These are phyloP conservation scores for Diadophis punctatus DNA, from an alignment of 2,113 vertebrate genomes.

Conservation along the genomic window DNA sequence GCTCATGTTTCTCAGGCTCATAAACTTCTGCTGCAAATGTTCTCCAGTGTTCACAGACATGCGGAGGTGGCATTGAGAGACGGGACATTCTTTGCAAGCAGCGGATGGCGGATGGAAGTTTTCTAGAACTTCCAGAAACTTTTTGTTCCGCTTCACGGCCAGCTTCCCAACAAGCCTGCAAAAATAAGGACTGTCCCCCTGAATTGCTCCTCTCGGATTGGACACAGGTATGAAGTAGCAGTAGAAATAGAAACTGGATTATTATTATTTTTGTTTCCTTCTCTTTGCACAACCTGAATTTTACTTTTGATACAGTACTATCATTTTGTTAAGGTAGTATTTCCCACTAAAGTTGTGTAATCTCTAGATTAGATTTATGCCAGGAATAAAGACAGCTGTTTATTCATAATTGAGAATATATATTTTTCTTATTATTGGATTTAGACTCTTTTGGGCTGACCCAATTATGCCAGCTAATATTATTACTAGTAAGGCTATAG, in stretches of 20 bases:
- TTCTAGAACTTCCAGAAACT: conserved; percentile 83
- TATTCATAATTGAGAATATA: not conserved
- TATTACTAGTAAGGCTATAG: not conserved
- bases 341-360: not conserved
- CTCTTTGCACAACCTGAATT: not conserved
- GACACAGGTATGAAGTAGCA: conserved; percentile 77
- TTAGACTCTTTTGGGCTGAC: not conserved
- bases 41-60: conserved; percentile 86
- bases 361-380: not conserved
- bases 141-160: conserved; percentile 78
- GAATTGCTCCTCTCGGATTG: conserved; percentile 86
- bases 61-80: conserved; percentile 79
- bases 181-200: conserved; percentile 76
- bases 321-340: not conserved
- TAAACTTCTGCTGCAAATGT: conserved; percentile 25
- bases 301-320: not conserved
- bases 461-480: not conserved
- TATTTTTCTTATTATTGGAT: not conserved
- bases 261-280: not conserved
- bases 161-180: conserved; percentile 72
- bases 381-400: not conserved
- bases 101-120: conserved; percentile 85
- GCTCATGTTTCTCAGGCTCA: not conserved
- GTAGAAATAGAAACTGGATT: not conserved
- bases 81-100: conserved; percentile 83